Evolutionary conservation across 2,113 vertebrate species (phyloP).

Genomic region (Phainopepla nitens): DNA sequence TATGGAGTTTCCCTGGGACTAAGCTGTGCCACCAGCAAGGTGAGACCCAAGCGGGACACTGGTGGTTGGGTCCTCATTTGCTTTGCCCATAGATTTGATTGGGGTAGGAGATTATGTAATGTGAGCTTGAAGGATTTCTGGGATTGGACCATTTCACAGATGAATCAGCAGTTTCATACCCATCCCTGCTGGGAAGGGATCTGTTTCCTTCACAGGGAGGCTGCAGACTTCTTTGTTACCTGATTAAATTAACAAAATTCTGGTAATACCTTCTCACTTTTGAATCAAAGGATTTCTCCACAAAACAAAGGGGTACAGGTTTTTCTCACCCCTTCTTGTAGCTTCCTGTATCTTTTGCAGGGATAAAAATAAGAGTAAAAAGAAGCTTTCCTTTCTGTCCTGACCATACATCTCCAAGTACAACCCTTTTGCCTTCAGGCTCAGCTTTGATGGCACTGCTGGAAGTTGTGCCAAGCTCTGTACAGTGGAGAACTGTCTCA

Average conservation of each 20-base stretch:
- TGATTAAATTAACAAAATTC: neutral
- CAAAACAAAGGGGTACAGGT: neutral
- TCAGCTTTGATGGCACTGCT: neutral
- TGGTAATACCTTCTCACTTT: neutral
- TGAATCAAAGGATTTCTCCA: neutral
- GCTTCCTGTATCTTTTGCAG: neutral
- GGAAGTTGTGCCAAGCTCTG: neutral
- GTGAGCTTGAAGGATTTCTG: neutral
- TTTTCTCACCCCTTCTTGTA: neutral
- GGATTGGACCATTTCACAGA: neutral
- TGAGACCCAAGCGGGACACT: neutral
- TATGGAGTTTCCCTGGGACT: neutral
- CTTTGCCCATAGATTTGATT: neutral
- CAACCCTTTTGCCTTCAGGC: neutral
- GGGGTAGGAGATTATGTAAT: neutral
- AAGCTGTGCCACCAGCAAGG: neutral
- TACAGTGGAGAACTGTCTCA: neutral
- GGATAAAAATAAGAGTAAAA: neutral
- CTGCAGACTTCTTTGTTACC: neutral
- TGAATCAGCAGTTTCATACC: constrained; percentile 52
- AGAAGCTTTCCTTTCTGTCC: neutral
- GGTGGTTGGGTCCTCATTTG: neutral
- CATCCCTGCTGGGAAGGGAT: constrained; percentile 43
- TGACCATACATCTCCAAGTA: neutral
- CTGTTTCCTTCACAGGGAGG: constrained; percentile 30